Evolutionary conservation across 2,797 vertebrate species (phyloP), one percentile per base, ranked within the genome.

Genomic region (Ataeniobius toweri): DNA sequence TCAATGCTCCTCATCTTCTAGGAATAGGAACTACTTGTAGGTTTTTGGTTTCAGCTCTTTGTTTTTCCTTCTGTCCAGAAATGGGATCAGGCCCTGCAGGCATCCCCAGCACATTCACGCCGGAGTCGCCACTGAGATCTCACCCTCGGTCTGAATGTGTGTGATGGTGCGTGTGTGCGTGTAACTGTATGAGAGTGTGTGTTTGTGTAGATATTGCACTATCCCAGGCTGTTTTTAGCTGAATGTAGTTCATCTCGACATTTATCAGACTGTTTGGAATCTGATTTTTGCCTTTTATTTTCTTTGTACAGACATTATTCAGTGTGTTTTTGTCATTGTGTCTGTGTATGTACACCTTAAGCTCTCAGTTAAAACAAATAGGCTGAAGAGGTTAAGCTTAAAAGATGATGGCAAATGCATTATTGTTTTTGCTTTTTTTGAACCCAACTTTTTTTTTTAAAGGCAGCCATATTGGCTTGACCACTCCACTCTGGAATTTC

Each of bases 151-250:
- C 24, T 36, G n/a, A 73, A 71, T 65, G 67, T 50, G 63, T 65
- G 48, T 46, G 59, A 8, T 16, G 5, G n/a, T 28, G 44, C 50
- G 68, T 78, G 67, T 80, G 79, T 56, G 71, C 73, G 73, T 67
- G 44, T 80, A 26, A 77, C 75, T 39, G n/a, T 28, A 67, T 63
- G 71, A 46, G 59, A 31, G 48, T 51, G 70, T 70, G 56, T 80
- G 81, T 74, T 73, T 89, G 94, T 95, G 81, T 95, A 93, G 93
- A 95, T 96, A 97, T 98, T 98, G 98, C 98, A 98, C 97, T 97
- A 98, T 97, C 96, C 96, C 96, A 96, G 95, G 92, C 96, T 97
- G 85, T 94, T 95, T 36, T 91, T 96, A 94, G 96, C 94, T 95
- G 94, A 95, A 94, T 93, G 92, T 95, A 95, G 94, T 91, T 91